Evolutionary conservation across 2,888 invertebrate genomes (phyloP).

Genomic region (Hipparchia sbordonii): DNA sequence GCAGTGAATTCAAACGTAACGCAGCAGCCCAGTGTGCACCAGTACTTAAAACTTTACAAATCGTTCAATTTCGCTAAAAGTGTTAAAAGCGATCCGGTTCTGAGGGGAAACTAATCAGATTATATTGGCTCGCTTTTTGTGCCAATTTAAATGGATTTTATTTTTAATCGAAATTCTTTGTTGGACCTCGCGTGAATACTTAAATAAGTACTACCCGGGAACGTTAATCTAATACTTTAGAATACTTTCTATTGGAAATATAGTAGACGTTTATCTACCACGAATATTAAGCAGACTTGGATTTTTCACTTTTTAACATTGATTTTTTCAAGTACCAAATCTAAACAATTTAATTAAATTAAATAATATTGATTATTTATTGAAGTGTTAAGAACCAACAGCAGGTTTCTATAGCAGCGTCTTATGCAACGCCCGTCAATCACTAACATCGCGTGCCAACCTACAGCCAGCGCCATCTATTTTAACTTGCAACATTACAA

Average conservation of each 20-base stretch:
- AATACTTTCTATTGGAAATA: not conserved
- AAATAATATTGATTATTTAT: no score
- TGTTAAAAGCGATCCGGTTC: constrained; percentile 5
- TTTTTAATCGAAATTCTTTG: constrained; percentile 14
- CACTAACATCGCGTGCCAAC: no score
- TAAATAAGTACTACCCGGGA: not conserved
- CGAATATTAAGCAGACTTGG: not conserved
- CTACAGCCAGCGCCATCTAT: no score
- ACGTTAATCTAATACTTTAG: not conserved
- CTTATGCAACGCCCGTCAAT: no score
- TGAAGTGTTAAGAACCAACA: no score
- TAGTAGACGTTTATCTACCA: not conserved
- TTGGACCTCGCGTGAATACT: not conserved
- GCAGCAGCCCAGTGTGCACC: not conserved
- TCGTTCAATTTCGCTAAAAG: constrained; percentile 16
- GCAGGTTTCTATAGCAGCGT: no score
- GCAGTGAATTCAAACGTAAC: not conserved
- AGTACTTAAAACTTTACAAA: constrained; percentile 1
- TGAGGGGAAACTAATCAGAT: constrained; percentile 15
- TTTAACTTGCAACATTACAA: no score
- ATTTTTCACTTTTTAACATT: not conserved
- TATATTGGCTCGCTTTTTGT: constrained; percentile 12
- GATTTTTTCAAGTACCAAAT: no score
- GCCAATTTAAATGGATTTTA: constrained; percentile 5
- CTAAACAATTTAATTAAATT: no score